Base-by-base conservation (phyloP, 2,797 vertebrate species). In the Alosa sapidissima region DNA sequence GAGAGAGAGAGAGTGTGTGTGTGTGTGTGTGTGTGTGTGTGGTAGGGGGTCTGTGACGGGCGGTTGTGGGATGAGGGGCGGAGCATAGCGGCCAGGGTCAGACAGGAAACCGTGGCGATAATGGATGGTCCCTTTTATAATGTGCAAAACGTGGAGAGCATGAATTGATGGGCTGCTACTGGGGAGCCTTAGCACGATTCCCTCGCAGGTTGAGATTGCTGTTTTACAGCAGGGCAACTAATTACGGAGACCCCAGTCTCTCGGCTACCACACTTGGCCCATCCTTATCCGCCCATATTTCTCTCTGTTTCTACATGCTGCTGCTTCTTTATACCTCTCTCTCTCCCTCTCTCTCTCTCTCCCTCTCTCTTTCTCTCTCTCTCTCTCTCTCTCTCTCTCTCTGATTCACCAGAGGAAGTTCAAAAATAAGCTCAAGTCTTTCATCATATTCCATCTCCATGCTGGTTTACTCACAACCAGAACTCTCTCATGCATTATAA, bases 61-160 rank as follows among this genome's bases (percentile, higher is more conserved):
- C n/a, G 2, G 21, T n/a, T n/a, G n/a, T 9, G 60, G 8, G 72
- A 33, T 11, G 24, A 14, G 68, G 72, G 19, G 72, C 2, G 41
- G 72, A 24, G 60, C 1, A n/a, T 60, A 47, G 72, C 6, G 41
- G 14, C 41, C 72, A 45, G 41, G 72, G 72, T 47, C 72, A 78
- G 72, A 78, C 72, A 78, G 72, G 41, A 47, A 45, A 41, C 41
- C 45, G 72, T 47, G 41, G 41, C 45, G 72, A 78, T 78, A 78
- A 78, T 78, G 72, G 72, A 78, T 78, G 72, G 72, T 16, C 72
- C 72, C 65, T 72, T 78, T 78, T 78, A 78, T 78, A 78, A 78
- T 78, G 72, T 78, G 72, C 41, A 78, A 47, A 78, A 78, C 72
- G 72, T 78, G 72, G 36, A 45, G 41, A 78, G 72, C 72, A 78